Conservation (phyloP, 2,113 vertebrate species). For the Sminthopsis crassicaudata region DNA sequence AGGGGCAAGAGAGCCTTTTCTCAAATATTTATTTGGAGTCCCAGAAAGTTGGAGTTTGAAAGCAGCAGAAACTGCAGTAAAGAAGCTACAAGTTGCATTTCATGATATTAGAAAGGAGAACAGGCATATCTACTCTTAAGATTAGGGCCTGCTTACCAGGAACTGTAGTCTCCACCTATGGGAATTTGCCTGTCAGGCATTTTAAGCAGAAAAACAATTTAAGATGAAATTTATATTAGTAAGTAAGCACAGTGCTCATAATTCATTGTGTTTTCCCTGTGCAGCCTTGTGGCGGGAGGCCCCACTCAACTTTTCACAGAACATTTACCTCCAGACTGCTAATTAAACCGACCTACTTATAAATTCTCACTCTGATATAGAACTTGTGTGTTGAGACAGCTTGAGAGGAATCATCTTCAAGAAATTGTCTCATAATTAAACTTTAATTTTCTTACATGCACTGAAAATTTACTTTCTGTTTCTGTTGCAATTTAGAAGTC, state of each 20-base stretch:
- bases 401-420: conserved; percentile 70
- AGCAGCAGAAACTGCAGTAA: not conserved
- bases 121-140: not conserved
- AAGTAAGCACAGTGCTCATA: conserved; percentile 3
- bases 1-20: not conserved
- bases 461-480: conserved; percentile 52
- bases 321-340: conserved; percentile 68
- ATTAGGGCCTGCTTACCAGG: not conserved
- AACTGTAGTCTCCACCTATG: not conserved
- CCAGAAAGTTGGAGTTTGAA: not conserved
- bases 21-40: not conserved
- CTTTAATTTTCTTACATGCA: conserved; percentile 54
- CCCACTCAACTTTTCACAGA: conserved; percentile 58
- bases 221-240: conserved; percentile 39
- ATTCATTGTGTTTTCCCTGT: conserved; percentile 41
- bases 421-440: conserved; percentile 66
- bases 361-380: conserved; percentile 62
- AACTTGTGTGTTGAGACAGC: conserved; percentile 50
- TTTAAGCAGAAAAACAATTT: conserved; percentile 20
- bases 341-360: conserved; percentile 67
- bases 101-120: not conserved
- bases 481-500: not conserved
- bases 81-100: not conserved
- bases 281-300: conserved; percentile 32
- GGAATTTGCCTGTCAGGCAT: not conserved